These are phyloP conservation scores for Rotaria sp. DNA, from an alignment of 2,888 invertebrate species.

Conservation along the genomic window DNA sequence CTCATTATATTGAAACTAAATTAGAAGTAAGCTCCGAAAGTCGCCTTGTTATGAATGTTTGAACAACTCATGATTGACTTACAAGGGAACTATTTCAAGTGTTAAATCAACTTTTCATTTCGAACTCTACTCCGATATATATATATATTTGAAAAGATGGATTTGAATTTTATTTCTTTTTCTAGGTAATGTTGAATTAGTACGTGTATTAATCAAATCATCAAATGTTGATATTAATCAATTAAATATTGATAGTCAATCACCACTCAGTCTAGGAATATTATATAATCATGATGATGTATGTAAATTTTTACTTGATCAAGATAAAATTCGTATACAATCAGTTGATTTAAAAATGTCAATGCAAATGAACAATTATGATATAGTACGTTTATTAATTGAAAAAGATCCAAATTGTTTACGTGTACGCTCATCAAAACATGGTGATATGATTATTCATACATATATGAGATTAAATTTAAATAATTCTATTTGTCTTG, in stretches of 20 bases:
- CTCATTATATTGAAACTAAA: too few species aligned
- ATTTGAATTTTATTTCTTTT: neutral
- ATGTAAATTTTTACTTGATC: neutral
- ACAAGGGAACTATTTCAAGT: too few species aligned
- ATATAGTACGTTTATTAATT: neutral
- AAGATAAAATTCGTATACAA: neutral
- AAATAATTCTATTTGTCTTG: neutral
- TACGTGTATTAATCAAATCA: neutral
- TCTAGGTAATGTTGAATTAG: neutral
- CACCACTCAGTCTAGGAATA: conserved; percentile 3
- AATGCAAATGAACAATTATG: conserved; percentile 24
- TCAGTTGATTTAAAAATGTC: neutral
- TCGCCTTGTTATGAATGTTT: too few species aligned
- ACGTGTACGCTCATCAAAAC: neutral
- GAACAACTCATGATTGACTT: too few species aligned
- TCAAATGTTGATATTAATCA: neutral
- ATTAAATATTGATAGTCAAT: neutral
- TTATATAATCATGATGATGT: conserved; percentile 28
- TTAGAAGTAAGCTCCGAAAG: too few species aligned
- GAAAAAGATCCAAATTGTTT: conserved; percentile 25
- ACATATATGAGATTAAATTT: conserved; percentile 28
- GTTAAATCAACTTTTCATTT: too few species aligned
- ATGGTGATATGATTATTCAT: conserved; percentile 25
- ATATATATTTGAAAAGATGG: too few species aligned
- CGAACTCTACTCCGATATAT: too few species aligned